These are phyloP conservation scores for Abrostola triplasia DNA, from an alignment of 2,888 invertebrate genomes.

Conservation along the genomic window DNA sequence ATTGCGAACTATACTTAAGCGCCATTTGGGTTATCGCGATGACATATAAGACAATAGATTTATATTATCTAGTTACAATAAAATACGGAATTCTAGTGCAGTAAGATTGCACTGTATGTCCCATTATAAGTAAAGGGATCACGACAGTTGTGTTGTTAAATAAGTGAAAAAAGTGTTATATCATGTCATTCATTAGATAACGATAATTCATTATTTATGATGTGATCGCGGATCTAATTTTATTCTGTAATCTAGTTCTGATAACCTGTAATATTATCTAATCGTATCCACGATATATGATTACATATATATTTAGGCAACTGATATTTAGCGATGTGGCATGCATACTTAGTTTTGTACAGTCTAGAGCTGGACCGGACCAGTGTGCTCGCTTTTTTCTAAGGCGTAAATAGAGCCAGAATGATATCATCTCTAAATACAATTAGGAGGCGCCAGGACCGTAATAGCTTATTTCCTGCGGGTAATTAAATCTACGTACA, in stretches of 20 bases:
- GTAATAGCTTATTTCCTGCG: conserved; percentile 38
- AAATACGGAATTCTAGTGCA: too few species aligned
- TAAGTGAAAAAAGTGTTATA: conserved; percentile 35
- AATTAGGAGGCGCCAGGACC: conserved; percentile 25
- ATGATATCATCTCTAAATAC: conserved; percentile 28
- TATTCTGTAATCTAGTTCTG: conserved; percentile 37
- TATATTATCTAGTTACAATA: too few species aligned
- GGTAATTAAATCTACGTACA: conserved; percentile 32
- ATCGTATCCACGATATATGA: conserved; percentile 29
- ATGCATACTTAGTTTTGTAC: conserved; percentile 10
- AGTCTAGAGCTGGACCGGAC: conserved; percentile 1
- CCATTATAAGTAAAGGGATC: not conserved
- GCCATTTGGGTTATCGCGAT: too few species aligned
- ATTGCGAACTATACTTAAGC: too few species aligned
- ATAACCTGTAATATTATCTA: conserved; percentile 43
- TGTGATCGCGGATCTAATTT: conserved; percentile 38
- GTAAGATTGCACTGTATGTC: too few species aligned
- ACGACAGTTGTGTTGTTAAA: not conserved
- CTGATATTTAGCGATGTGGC: conserved; percentile 23
- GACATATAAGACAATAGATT: too few species aligned
- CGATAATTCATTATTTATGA: conserved; percentile 40
- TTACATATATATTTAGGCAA: conserved; percentile 27
- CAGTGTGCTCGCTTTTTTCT: not conserved
- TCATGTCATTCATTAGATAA: conserved; percentile 31
- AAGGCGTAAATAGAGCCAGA: not conserved